Evolutionary conservation across 2,797 vertebrate genomes (phyloP).

Genomic region (Neosilurus hyrtlii): DNA sequence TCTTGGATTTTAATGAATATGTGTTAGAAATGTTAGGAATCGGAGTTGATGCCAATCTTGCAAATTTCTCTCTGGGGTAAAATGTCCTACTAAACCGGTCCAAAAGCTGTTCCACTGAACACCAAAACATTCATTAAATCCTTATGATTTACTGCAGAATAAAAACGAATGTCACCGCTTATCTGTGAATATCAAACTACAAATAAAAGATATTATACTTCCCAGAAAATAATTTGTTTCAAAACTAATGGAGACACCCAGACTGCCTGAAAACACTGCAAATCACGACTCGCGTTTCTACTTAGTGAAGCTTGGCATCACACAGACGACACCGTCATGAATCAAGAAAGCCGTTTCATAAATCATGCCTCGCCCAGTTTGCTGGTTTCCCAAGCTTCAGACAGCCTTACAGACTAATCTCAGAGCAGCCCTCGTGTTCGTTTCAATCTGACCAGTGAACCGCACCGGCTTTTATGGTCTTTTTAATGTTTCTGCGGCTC

Average conservation of each 20-base stretch:
- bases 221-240: not conserved
- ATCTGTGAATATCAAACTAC: not conserved
- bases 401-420: not conserved
- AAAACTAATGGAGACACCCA: not conserved
- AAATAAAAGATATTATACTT: not conserved
- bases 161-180: not conserved
- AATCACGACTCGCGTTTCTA: conserved; percentile 2
- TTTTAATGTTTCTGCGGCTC: conserved; percentile 1
- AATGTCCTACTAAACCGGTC: not conserved
- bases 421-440: not conserved
- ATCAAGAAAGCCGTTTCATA: conserved; percentile 25
- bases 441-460: not conserved
- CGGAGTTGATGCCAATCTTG: too few species aligned
- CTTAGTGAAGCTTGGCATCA: conserved; percentile 14
- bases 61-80: not conserved
- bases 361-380: conserved; percentile 18
- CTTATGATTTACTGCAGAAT: too few species aligned
- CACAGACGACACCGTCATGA: conserved; percentile 13
- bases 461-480: not conserved
- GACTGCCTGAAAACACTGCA: not conserved
- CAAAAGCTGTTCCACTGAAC: not conserved
- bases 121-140: not conserved
- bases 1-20: too few species aligned
- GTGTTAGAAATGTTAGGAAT: too few species aligned
- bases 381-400: not conserved